Base-by-base conservation (phyloP, 2,888 invertebrate genomes). In the Plebejus argus region DNA sequence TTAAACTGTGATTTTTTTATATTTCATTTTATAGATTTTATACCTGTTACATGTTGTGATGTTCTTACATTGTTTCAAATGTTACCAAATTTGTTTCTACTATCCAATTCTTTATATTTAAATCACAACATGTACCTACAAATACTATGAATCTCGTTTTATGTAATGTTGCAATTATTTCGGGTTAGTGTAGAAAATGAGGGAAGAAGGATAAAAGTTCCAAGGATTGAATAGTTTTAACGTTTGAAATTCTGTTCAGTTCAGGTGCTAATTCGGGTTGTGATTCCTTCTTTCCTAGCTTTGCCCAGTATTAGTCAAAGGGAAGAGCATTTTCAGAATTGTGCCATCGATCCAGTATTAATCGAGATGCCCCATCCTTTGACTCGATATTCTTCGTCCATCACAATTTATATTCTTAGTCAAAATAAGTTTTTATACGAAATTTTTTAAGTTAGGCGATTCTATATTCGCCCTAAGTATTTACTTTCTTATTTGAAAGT, bases 1-100 rank as follows among this genome's bases (percentile, higher is more conserved):
- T 92, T 85, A 89, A 93, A 92, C 94, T 94, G 94, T 94, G 94
- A 94, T 94, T 93, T 93, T 93, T 94, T 91, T 92, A 91, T 90
- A 90, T 90, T 89, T 89, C 89, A 88, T 89, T 90, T 88, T 90
- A 89, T 91, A 93, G 90, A 89, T 89, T 84, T 92, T 92, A 91
- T 90, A 90, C 88, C 90, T 91, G 90, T 89, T 90, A 90, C 93
- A 90, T 91, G 92, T 93, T 93, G 93, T 92, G 92, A 92, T 91
- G 78, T 87, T 87, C 88, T 89, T 85, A 85, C 83, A 84, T 85
- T 83, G 83, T 83, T 81, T 79, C 81, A 82, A 84, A 84, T 84
- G 86, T 87, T 87, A 86, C 85, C 87, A 87, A 87, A 85, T 83
- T 82, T 85, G 80, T 83, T 84, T 82, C 82, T 85, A 84, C 81